Base-by-base conservation (phyloP, 64 coral and sea anemone species). In the Actinia equina region DNA sequence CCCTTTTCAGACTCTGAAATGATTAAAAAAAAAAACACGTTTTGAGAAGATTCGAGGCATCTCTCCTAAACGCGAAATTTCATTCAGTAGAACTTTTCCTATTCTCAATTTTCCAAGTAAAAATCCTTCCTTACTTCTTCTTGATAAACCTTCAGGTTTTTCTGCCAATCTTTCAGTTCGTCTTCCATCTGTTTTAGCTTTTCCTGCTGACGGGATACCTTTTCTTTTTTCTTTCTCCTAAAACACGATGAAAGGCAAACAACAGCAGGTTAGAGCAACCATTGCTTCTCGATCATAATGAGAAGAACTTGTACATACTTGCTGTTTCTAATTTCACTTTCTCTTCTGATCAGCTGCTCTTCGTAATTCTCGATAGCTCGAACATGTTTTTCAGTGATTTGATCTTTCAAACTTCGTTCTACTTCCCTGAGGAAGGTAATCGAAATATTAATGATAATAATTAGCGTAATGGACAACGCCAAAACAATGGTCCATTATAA, bases 281-380 rank as follows among this genome's bases (percentile, higher is more conserved):
- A 27, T 37, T 10, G 23, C 19, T 30, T n/a, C 19, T n/a, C 19
- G 46, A 30, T 37, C 30, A 37, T 74, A 12, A 27, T 14, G 69
- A 30, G 69, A 74, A 16, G 69, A 81, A 52, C 78, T 49, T 18
- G 44, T 81, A 22, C 85, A 69, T 67, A 92, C 90, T 71, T 92
- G 59, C 79, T 92, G 44, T 83, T 62, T 42, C 41, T 59, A n/a
- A 92, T 54, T 52, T 92, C 84, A n/a, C 86, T 87, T 3, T 92
- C 90, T 74, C 80, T 86, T 87, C 86, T 74, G 67, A 78, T 37
- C 37, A 92, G 15, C 46, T 87, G 85, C 30, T 86, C 80, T 64
- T 92, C 84, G 61, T 92, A 83, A 63, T 92, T 92, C 77, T 87
- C 80, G 54, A 92, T 53, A 7, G 90, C 90, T 82, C 58, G 51